phyloP scores from a whole-genome alignment of 2,888 invertebrate genomes.

The Octonoba sinensis region DNA sequence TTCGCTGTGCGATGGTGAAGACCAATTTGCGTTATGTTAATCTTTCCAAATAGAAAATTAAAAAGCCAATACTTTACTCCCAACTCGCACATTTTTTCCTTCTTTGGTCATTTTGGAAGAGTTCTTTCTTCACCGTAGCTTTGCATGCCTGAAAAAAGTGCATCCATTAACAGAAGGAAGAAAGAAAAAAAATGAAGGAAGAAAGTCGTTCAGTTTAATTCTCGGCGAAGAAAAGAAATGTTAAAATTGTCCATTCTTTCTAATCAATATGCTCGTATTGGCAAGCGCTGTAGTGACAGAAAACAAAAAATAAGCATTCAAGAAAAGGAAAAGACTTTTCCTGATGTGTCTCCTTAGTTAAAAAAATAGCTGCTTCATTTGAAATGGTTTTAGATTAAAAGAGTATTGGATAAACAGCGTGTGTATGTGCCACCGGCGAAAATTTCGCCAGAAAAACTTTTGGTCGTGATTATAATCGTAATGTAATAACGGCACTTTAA shows the following conservation, averaged over 20 bases:
- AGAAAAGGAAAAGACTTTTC: too few species aligned
- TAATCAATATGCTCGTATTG: conserved; percentile 52
- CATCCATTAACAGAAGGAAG: conserved; percentile 44
- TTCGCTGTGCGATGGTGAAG: conserved; percentile 24
- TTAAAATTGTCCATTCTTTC: conserved; percentile 52
- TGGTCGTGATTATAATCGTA: too few species aligned
- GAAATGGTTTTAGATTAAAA: too few species aligned
- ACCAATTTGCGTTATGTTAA: conserved; percentile 57
- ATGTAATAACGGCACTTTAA: too few species aligned
- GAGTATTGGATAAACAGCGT: too few species aligned
- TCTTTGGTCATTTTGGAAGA: conserved; percentile 3
- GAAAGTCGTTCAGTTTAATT: conserved; percentile 57
- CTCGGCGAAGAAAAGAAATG: conserved; percentile 43
- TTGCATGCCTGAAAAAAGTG: conserved; percentile 38
- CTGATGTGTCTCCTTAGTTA: too few species aligned
- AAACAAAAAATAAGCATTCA: too few species aligned
- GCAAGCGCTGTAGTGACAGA: conserved; percentile 2
- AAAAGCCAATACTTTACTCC: conserved; percentile 52
- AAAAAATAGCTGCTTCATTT: too few species aligned
- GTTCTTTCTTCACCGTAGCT: conserved; percentile 15
- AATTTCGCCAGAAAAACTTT: too few species aligned
- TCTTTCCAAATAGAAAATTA: conserved; percentile 53
- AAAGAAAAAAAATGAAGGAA: conserved; percentile 15
- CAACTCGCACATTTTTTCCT: conserved; percentile 18
- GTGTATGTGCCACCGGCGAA: too few species aligned